Percentiles rank a stretch among this genome's conserved stretches.
Conservation (phyloP, 2,888 invertebrate species). For the Dorcus hopei region DNA sequence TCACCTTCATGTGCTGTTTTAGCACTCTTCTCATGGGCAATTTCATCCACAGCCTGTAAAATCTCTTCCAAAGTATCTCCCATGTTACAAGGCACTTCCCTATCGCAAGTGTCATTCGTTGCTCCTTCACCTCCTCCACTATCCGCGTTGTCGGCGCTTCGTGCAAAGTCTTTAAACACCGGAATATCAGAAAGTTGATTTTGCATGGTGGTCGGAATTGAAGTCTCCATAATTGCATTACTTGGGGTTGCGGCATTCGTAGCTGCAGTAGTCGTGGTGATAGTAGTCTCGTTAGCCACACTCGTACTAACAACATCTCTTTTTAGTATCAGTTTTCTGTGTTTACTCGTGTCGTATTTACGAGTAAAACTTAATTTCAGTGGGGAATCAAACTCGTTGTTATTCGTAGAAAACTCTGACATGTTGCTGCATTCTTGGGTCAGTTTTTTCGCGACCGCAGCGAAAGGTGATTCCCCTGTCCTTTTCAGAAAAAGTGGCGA, state of each 20-base stretch:
- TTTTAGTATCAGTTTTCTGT: too few relatives aligned
- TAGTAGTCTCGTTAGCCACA: too few relatives aligned
- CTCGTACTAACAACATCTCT: too few relatives aligned
- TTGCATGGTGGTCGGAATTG: neutral
- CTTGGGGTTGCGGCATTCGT: neutral
- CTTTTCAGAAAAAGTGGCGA: too few relatives aligned
- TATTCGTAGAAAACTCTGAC: too few relatives aligned
- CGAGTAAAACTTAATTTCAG: too few relatives aligned
- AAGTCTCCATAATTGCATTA: neutral
- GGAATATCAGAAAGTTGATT: neutral
- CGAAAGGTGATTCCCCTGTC: too few relatives aligned
- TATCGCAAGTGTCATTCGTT: neutral
- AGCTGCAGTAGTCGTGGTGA: neutral
- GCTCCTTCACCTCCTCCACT: too few relatives aligned
- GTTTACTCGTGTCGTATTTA: too few relatives aligned
- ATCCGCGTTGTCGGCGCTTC: neutral
- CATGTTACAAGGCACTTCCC: conserved; percentile 4
- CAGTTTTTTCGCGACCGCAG: too few relatives aligned
- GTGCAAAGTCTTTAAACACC: neutral
- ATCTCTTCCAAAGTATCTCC: conserved; percentile 14
- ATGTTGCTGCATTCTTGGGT: too few relatives aligned
- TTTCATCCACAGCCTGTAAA: conserved; percentile 10
- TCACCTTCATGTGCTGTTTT: conserved; percentile 8
- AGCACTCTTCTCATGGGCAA: conserved; percentile 10
- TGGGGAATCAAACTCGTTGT: too few relatives aligned